phyloP scores from a whole-genome alignment of 2,797 vertebrate genomes.

The Sciaenops ocellatus region DNA sequence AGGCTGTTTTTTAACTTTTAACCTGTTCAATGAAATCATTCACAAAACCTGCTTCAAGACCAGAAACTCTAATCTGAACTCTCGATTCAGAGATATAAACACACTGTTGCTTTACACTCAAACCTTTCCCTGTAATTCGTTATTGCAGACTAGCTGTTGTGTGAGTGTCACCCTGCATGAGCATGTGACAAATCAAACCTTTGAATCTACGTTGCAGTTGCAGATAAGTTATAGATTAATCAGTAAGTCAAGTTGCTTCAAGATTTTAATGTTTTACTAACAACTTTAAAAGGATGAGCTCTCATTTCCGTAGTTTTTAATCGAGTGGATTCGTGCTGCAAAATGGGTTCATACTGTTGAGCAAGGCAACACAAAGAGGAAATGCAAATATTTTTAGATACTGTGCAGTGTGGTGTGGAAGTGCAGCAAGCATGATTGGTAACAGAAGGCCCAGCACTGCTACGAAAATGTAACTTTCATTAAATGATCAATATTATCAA shows the following conservation, averaged over 20 bases:
- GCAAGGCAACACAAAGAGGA: slow-evolving; percentile 24
- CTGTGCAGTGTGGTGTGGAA: neutral
- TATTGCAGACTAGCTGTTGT: neutral
- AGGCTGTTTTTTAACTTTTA: neutral
- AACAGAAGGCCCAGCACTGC: neutral
- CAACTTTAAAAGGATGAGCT: neutral
- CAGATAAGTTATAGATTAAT: neutral
- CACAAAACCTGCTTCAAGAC: no score
- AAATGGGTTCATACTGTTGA: neutral
- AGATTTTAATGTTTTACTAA: neutral
- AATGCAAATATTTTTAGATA: slow-evolving; percentile 4
- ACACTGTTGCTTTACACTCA: no score
- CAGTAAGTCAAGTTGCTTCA: neutral
- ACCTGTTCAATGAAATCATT: neutral
- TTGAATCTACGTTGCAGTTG: neutral
- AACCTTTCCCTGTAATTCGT: no score
- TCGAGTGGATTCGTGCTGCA: neutral
- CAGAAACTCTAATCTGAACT: neutral
- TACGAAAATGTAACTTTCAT: neutral
- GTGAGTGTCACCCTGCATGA: neutral
- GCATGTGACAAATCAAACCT: neutral
- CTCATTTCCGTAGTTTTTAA: neutral
- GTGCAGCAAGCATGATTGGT: neutral
- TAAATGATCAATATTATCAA: neutral
- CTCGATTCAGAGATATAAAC: neutral